These are phyloP conservation scores for Oligia fasciuncula DNA, from an alignment of 2,888 invertebrate species.

Conservation along the genomic window DNA sequence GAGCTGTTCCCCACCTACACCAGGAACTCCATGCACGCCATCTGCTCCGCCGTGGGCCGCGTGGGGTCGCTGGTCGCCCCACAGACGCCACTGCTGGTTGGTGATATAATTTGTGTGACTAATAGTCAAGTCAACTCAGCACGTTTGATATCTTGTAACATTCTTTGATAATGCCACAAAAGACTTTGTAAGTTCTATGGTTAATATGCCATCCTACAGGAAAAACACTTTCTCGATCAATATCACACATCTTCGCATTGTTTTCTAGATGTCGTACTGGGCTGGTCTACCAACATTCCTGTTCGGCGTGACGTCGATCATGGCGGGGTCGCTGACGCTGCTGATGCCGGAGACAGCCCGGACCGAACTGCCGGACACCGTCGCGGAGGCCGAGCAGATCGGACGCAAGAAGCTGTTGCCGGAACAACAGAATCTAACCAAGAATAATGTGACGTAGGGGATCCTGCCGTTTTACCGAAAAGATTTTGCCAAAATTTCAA, in stretches of 20 bases:
- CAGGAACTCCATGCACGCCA: slow-evolving; percentile 92
- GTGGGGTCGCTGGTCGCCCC: slow-evolving; percentile 93
- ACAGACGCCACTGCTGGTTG: slow-evolving; percentile 92
- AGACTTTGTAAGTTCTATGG: neutral
- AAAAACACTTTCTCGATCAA: neutral
- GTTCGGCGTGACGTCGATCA: slow-evolving; percentile 86
- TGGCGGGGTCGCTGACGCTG: slow-evolving; percentile 83
- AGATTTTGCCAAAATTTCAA: too few relatives aligned
- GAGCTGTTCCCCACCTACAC: slow-evolving; percentile 94
- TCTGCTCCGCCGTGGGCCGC: slow-evolving; percentile 93
- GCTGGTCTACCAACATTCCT: slow-evolving; percentile 86
- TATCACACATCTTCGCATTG: neutral
- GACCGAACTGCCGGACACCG: slow-evolving; percentile 86
- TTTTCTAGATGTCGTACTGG: slow-evolving; percentile 84
- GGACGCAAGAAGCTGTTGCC: slow-evolving; percentile 67
- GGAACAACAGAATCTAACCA: slow-evolving; percentile 43
- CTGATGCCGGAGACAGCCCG: slow-evolving; percentile 88
- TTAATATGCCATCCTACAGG: neutral
- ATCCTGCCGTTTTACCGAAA: too few relatives aligned
- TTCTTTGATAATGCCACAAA: neutral
- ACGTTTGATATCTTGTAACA: neutral
- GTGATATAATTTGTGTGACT: neutral
- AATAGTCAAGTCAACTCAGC: neutral
- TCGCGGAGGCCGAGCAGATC: slow-evolving; percentile 85
- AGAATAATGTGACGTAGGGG: slow-evolving; percentile 27